Conservation (phyloP, 1,140 invertebrate genomes). For the Tetramorium parvispinum region DNA sequence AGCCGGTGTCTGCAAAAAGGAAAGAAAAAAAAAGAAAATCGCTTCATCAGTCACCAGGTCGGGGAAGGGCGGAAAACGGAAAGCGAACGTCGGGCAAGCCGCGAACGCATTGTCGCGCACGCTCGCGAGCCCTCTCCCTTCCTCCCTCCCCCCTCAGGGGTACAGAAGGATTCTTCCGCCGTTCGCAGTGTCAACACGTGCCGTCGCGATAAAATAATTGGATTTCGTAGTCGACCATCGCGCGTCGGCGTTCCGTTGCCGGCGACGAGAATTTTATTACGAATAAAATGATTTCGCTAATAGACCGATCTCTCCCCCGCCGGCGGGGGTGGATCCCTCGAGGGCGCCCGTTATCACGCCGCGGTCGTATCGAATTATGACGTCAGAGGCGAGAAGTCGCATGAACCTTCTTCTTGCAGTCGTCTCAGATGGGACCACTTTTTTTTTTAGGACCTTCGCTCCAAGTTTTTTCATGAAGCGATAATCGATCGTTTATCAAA, state of each 20-base stretch:
- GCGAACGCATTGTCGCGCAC: neutral
- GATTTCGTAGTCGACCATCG: neutral
- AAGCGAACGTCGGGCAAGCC: neutral
- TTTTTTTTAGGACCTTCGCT: too few species aligned
- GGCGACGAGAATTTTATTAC: slow-evolving; percentile 7
- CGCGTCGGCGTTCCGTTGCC: neutral
- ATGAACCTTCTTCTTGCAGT: neutral
- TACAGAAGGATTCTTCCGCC: too few species aligned
- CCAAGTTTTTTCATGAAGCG: neutral
- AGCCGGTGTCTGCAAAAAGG: slow-evolving; percentile 79
- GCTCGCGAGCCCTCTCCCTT: too few species aligned
- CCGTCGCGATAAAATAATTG: slow-evolving; percentile 7
- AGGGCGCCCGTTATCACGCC: neutral
- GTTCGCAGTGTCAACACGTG: slow-evolving; percentile 4
- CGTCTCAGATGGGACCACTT: neutral
- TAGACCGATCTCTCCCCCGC: neutral
- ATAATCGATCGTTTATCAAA: neutral
- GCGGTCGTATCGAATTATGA: slow-evolving; percentile 21
- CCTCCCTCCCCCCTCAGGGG: neutral
- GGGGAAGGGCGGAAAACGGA: neutral
- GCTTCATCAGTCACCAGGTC: neutral
- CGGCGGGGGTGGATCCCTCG: too few species aligned
- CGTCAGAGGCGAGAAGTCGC: slow-evolving; percentile 7
- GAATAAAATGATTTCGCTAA: slow-evolving; percentile 15
- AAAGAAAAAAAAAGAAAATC: neutral